These are phyloP conservation scores for Casuarius casuarius DNA, from an alignment of 2,113 vertebrate species.

Conservation along the genomic window DNA sequence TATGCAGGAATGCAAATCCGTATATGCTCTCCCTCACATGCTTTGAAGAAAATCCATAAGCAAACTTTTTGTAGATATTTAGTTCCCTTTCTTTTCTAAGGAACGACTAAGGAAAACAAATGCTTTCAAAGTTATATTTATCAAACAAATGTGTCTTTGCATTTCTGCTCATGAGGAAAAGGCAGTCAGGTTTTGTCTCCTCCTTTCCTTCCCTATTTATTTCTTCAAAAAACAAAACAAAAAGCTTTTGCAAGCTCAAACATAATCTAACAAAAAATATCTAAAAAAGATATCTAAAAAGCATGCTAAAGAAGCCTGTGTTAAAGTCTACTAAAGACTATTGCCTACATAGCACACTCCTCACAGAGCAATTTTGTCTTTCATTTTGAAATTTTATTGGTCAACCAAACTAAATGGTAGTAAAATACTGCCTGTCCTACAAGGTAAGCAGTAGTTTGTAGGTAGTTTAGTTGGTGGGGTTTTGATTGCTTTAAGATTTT, in stretches of 20 bases:
- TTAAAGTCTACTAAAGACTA: background rate
- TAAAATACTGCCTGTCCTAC: background rate
- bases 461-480: background rate
- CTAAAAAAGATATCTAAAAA: conserved; percentile 15
- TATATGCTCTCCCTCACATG: background rate
- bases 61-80: background rate
- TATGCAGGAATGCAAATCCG: background rate
- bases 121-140: background rate
- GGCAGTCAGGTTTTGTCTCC: conserved; percentile 18
- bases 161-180: background rate
- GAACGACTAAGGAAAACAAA: background rate
- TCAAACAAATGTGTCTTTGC: background rate
- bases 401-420: background rate
- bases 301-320: background rate
- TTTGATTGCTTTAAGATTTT: background rate
- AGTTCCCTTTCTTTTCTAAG: background rate
- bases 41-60: background rate
- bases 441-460: background rate
- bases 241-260: background rate
- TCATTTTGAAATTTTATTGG: background rate
- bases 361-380: background rate
- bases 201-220: background rate
- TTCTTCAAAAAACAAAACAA: background rate
- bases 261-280: background rate
- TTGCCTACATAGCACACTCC: background rate